These are phyloP conservation scores for Pygoscelis antarcticus DNA, from an alignment of 2,113 vertebrate species.

Conservation along the genomic window DNA sequence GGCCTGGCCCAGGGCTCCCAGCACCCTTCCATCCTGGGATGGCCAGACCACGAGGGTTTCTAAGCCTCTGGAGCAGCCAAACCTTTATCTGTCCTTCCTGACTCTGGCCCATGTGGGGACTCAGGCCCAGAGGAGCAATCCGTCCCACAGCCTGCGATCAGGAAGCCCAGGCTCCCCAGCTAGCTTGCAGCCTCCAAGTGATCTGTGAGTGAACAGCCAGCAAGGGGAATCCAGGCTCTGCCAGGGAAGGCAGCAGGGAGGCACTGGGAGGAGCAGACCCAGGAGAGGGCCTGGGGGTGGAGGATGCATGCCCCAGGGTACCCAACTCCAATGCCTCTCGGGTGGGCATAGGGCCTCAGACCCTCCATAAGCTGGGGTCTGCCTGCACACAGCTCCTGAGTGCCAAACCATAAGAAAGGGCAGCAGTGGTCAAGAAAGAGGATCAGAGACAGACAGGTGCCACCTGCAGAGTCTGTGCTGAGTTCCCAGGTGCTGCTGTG, in stretches of 20 bases:
- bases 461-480: background rate
- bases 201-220: background rate
- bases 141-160: background rate
- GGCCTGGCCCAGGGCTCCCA: background rate
- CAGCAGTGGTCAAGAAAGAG: background rate
- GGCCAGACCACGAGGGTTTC: background rate
- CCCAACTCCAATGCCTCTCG: background rate
- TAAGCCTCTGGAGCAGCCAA: background rate
- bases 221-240: background rate
- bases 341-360: rapidly evolving
- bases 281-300: too few species aligned
- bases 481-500: background rate
- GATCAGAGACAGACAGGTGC: rapidly evolving
- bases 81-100: background rate
- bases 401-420: background rate
- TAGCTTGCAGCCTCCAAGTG: background rate
- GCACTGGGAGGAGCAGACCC: rapidly evolving
- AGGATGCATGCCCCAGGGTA: rapidly evolving
- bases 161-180: background rate
- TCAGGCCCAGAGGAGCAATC: background rate
- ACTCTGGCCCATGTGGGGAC: background rate
- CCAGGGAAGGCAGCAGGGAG: too few species aligned
- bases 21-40: background rate
- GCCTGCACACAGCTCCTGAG: background rate
- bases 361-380: background rate